A percentile compares a stretch with the other conserved stretches of the same genome.
Conservation (phyloP, 2,113 vertebrate genomes). For the Polypterus senegalus region DNA sequence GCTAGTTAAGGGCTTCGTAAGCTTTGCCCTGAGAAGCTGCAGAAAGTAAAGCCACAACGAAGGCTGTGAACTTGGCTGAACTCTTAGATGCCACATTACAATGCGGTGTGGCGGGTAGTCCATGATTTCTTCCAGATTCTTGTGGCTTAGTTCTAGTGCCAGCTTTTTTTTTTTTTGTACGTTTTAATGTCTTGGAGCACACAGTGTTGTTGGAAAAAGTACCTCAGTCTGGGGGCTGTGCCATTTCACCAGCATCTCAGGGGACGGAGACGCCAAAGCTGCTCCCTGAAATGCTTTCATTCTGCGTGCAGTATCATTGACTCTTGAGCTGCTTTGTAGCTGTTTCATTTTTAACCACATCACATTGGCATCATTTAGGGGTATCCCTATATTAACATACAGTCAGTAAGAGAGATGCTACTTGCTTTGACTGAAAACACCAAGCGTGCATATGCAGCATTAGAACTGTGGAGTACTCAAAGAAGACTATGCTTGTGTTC, state of each 20-base stretch:
- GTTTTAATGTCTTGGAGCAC: background rate
- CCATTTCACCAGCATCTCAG: too few species aligned
- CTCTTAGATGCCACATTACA: background rate
- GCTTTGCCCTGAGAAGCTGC: background rate
- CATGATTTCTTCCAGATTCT: background rate
- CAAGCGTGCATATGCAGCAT: background rate
- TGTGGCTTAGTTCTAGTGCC: background rate
- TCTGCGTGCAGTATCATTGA: background rate
- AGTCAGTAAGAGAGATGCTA: background rate
- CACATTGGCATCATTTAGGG: background rate
- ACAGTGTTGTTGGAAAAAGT: background rate
- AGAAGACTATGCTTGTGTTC: too few species aligned
- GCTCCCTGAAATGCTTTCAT: too few species aligned
- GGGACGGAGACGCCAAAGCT: too few species aligned
- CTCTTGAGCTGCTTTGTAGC: background rate
- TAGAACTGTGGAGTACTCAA: background rate
- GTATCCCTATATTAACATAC: constrained; percentile 2
- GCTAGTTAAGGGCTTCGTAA: background rate
- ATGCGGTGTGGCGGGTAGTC: background rate
- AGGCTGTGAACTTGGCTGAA: background rate
- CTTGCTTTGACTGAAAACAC: background rate
- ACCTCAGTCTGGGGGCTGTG: background rate
- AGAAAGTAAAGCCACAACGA: too few species aligned
- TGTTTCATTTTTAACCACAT: background rate
- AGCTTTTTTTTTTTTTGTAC: background rate